Evolutionary conservation across 2,113 vertebrate genomes (phyloP).

Genomic region (Odontophorus gujanensis): DNA sequence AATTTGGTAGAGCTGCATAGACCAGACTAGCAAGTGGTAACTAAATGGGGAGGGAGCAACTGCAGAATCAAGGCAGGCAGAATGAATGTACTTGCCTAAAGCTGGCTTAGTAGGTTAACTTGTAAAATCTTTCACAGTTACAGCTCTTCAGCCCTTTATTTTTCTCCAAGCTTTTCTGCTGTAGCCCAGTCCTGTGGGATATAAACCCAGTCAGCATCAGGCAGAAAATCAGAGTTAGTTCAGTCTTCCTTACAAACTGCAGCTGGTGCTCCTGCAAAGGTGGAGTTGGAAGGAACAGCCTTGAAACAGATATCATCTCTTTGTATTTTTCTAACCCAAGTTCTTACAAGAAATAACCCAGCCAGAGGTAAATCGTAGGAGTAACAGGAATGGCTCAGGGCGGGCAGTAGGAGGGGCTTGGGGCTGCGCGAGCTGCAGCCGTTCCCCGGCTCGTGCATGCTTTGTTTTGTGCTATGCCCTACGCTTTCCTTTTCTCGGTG

Average conservation of each 20-base stretch:
- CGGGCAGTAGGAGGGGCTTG: background rate
- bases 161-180: background rate
- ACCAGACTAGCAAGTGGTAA: accelerated
- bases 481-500: background rate
- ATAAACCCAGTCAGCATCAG: background rate
- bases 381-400: background rate
- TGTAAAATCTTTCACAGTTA: background rate
- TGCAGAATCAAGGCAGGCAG: background rate
- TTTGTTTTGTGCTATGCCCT: background rate
- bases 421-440: accelerated
- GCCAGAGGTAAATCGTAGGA: background rate
- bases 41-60: background rate
- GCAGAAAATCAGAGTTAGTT: background rate
- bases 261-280: accelerated
- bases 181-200: background rate
- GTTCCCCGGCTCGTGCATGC: accelerated
- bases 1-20: background rate
- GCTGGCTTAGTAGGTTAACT: background rate
- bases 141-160: background rate
- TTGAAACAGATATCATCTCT: accelerated
- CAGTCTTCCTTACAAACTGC: background rate
- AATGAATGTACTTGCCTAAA: background rate
- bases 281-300: background rate
- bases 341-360: background rate
- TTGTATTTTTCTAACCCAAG: background rate